Evolutionary conservation across 1,140 invertebrate genomes (phyloP).

Genomic region (Spodoptera frugiperda): DNA sequence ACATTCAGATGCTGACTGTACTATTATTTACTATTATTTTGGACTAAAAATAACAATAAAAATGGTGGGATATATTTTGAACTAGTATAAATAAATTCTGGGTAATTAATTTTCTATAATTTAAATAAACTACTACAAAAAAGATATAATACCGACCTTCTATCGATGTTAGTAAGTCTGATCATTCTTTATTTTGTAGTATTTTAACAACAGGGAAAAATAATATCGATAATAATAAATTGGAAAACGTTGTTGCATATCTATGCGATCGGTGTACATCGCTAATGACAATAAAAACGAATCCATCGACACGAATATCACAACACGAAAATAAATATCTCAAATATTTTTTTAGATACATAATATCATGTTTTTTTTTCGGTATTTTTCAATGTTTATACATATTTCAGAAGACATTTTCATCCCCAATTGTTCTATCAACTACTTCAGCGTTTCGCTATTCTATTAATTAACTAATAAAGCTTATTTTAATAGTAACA

Average conservation of each 20-base stretch:
- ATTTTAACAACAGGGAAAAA: no score
- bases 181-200: no score
- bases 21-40: neutral
- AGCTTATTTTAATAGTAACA: constrained; percentile 54
- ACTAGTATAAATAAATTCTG: constrained; percentile 38
- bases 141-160: neutral
- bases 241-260: no score
- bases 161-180: no score
- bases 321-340: no score
- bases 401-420: neutral
- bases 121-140: constrained; percentile 21
- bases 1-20: constrained; percentile 26
- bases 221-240: no score
- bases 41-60: constrained; percentile 32
- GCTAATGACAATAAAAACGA: no score
- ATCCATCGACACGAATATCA: no score
- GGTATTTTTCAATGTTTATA: neutral
- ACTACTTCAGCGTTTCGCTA: constrained; percentile 39
- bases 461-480: constrained; percentile 52
- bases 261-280: no score
- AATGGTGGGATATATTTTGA: constrained; percentile 46
- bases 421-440: neutral
- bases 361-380: no score
- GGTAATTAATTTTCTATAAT: constrained; percentile 2
- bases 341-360: no score